Conservation (phyloP, 2,888 invertebrate species). For the Stratiomys singularior region DNA sequence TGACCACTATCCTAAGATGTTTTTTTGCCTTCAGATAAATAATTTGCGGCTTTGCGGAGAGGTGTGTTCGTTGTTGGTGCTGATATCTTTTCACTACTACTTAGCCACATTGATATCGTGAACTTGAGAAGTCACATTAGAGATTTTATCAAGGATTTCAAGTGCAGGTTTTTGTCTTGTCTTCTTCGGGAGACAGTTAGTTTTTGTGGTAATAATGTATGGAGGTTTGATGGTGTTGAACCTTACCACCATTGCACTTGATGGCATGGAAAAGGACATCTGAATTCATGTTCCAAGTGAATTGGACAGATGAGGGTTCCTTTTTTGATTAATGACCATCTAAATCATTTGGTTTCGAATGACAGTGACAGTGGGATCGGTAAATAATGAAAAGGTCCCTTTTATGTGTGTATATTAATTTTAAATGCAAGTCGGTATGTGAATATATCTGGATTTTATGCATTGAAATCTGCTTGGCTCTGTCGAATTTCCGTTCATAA, state of each 20-base stretch:
- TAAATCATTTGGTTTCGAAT: not conserved
- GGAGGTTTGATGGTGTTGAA: not conserved
- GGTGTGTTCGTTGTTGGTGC: not conserved
- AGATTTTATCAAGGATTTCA: not conserved
- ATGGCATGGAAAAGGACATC: not conserved
- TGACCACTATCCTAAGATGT: not conserved
- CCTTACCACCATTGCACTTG: not conserved
- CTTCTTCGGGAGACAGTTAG: not conserved
- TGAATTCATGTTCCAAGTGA: conserved; percentile 1
- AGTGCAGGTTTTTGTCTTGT: not conserved
- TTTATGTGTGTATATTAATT: too few relatives aligned
- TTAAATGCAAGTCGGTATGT: too few relatives aligned
- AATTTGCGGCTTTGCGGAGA: not conserved
- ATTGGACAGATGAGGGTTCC: conserved; percentile 3
- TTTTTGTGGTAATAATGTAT: conserved; percentile 1
- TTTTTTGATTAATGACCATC: conserved; percentile 26
- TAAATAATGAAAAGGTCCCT: too few relatives aligned
- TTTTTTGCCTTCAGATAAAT: not conserved
- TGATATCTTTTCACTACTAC: not conserved
- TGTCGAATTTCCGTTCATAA: too few relatives aligned
- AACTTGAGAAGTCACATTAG: conserved; percentile 25
- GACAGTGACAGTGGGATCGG: not conserved
- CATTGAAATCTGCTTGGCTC: too few relatives aligned
- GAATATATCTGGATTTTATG: too few relatives aligned
- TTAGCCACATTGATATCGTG: not conserved